Base-by-base conservation (phyloP, 2,113 vertebrate species). In the Cynocephalus volans region DNA sequence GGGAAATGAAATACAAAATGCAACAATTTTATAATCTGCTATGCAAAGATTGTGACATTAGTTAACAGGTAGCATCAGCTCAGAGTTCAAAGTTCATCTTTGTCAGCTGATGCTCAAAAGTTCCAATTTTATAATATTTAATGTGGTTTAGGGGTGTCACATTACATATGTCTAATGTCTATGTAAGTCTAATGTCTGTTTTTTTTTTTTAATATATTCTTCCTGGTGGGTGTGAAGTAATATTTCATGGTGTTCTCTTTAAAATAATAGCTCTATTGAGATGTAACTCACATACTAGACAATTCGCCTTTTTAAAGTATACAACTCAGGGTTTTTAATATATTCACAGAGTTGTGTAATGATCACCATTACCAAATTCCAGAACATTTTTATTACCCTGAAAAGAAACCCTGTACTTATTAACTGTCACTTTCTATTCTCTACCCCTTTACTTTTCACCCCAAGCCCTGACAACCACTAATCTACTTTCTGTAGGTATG, bases 1-100 rank as follows among this genome's bases (percentile, higher is more conserved):
- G 50, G 23, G 70, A 90, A 90, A 93, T 69, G 58, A 65, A 80
- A 79, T 90, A 10, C 84, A 88, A 97, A 77, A 90, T 80, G 14
- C 36, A 60, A 31, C 58, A 62, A 83, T 15, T 69, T 11, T 80
- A 36, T 90, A 70, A 73, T 6, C 69, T 88, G 48, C 50, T 87
- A 23, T 60, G 45, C 58, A 69, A 76, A 93, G 79, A 88, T 45
- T n/a, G 50, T 28, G 56, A 23, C 62, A 36, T 93, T 90, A 76
- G 7, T 58, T 75, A 52, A n/a, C 69, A 89, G 21, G 41, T 52
- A 76, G n/a, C 86, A 54, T 84, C 33, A 31, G 19, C 62, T 84
- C 70, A 54, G 41, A 88, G 62, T 69, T 64, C 45, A 26, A 48
- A 79, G 67, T 45, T 26, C n/a, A 79, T 45, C 67, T 88, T 85